phyloP scores from a whole-genome alignment of 2,797 vertebrate genomes.

The Pygocentrus nattereri region DNA sequence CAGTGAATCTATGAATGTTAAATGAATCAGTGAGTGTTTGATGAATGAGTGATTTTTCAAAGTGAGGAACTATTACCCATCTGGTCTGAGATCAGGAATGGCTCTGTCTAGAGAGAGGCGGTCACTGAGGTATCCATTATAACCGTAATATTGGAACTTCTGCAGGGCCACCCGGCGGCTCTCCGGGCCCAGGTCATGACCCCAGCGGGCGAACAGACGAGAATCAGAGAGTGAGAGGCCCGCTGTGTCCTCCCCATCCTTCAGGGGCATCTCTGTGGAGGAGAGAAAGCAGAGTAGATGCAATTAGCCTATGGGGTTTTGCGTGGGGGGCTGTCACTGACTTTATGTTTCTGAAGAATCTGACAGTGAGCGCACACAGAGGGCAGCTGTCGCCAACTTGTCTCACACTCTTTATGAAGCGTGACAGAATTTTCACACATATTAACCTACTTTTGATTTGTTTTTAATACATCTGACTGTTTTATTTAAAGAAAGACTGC shows the following conservation, averaged over 20 bases:
- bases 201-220: conserved; percentile 94
- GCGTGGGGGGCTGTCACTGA: not conserved
- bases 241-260: conserved; percentile 79
- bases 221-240: conserved; percentile 90
- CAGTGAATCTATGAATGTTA: not conserved
- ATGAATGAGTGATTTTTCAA: not conserved
- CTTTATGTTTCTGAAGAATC: not conserved
- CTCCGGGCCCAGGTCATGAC: conserved; percentile 91
- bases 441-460: not conserved
- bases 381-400: not conserved
- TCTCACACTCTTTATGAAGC: not conserved
- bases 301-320: not conserved
- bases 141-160: conserved; percentile 97
- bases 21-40: not conserved
- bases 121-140: conserved; percentile 98
- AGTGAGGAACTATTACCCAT: conserved; percentile 82
- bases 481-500: not conserved
- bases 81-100: conserved; percentile 92
- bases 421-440: not conserved
- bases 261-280: conserved; percentile 86
- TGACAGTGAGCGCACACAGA: not conserved
- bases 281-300: not conserved
- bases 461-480: not conserved
- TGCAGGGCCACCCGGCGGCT: conserved; percentile 89
- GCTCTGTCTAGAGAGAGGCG: conserved; percentile 89